Base-by-base conservation (phyloP, 2,113 vertebrate species). In the Coturnix japonica region DNA sequence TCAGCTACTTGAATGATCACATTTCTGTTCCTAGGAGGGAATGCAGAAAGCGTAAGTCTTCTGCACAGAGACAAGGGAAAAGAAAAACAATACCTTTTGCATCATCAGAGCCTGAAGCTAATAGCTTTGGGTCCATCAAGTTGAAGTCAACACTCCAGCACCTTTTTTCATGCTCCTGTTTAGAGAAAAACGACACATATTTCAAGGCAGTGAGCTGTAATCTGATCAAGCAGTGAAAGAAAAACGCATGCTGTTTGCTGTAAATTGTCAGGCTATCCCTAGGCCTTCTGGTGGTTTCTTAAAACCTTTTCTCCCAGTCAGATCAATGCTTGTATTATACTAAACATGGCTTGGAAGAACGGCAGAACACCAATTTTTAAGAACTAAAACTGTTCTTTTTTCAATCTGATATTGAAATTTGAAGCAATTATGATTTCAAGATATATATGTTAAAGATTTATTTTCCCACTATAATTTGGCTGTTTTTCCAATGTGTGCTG, bases 101-200 rank as follows among this genome's bases (percentile, higher is more conserved):
- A 95, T 99, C 99, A 97, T 99, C 99, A 92, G 99, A 99, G 90
- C 99, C 99, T 25, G 99, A 99, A 80, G 99, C 99, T 96, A 99
- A 97, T 22, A 99, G 98, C 95, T 99, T 99, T 31, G 99, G 99
- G 97, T 99, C 99, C 99, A 99, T 99, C 91, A 99, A 98, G 95
- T 99, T 99, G 91, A 99, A 99, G 96, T 99, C 99, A 57, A 99
- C 99, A 91, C 99, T 99, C 99, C 99, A 99, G 96, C 99, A 99
- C 72, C 99, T 98, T 96, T 99, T 99, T 96, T 99, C 99, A 96
- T 99, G 99, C 69, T 99, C 99, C 99, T 99, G 81, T 95, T 94
- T 56, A 90, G 3, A 94, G 39, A 96, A 95, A 91, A 79, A 81
- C 28, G 93, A 84, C 30, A 57, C 80, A 96, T 33, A 96, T 85